These are phyloP conservation scores for Synaphobranchus kaupii DNA, from an alignment of 2,797 vertebrate genomes.

Conservation along the genomic window DNA sequence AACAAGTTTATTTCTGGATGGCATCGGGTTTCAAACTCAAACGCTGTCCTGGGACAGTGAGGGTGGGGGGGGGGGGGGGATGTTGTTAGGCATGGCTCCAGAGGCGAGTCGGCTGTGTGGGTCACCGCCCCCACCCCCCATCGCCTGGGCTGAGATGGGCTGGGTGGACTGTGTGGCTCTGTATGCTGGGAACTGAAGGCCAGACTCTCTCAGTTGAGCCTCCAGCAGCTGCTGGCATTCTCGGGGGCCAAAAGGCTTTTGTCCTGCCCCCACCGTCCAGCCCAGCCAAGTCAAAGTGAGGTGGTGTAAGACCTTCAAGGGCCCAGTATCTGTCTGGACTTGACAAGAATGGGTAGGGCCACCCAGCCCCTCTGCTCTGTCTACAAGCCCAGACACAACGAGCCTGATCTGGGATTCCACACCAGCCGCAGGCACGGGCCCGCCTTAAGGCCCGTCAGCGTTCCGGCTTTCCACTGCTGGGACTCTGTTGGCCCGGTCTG, in stretches of 20 bases:
- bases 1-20: slow-evolving; percentile 71
- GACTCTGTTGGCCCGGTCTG: not conserved
- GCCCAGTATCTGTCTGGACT: slow-evolving; percentile 41
- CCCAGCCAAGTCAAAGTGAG: slow-evolving; percentile 41
- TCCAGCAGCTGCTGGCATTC: slow-evolving; percentile 59
- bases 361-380: not conserved
- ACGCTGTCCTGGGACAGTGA: slow-evolving; percentile 37
- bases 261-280: slow-evolving; percentile 21
- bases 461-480: not conserved
- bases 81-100: not conserved
- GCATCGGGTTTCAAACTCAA: slow-evolving; percentile 47
- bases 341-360: slow-evolving; percentile 32
- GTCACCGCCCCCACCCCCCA: not conserved
- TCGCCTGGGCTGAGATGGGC: slow-evolving; percentile 9
- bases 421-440: not conserved
- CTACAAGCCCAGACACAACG: slow-evolving; percentile 22
- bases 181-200: not conserved
- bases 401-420: slow-evolving; percentile 43
- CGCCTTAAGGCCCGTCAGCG: not conserved
- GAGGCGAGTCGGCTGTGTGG: not conserved
- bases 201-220: slow-evolving; percentile 33
- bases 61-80: slow-evolving; percentile 1
- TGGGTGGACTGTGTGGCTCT: not conserved
- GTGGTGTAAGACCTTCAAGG: slow-evolving; percentile 34
- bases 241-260: slow-evolving; percentile 39